phyloP scores from a whole-genome alignment of 2,113 vertebrate genomes.

The Nothocercus julius region DNA sequence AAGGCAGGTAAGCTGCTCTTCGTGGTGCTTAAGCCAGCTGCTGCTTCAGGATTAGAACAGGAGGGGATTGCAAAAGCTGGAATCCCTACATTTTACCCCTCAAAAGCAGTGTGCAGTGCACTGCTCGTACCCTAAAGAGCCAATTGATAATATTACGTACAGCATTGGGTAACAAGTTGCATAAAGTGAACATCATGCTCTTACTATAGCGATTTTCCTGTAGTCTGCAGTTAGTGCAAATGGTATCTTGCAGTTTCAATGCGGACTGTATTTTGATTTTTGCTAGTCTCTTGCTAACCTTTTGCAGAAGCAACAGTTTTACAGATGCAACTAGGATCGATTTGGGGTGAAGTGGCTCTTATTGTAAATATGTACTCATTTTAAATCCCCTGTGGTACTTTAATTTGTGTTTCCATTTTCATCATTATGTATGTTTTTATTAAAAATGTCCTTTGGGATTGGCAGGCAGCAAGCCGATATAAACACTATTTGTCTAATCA shows the following conservation, averaged over 20 bases:
- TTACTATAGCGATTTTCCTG: constrained; percentile 29
- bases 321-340: constrained; percentile 78
- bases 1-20: constrained; percentile 43
- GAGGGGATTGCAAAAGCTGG: constrained; percentile 17
- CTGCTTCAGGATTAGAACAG: constrained; percentile 54
- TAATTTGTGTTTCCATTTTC: constrained; percentile 88
- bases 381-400: constrained; percentile 89
- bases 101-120: not conserved
- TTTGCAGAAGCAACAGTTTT: constrained; percentile 64
- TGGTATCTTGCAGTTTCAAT: constrained; percentile 9
- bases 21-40: constrained; percentile 20
- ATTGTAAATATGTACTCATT: constrained; percentile 94
- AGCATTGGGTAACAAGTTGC: not conserved
- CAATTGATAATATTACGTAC: not conserved
- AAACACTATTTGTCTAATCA: constrained; percentile 73
- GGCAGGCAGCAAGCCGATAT: constrained; percentile 69
- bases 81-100: not conserved
- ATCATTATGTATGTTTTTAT: constrained; percentile 89
- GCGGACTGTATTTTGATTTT: constrained; percentile 56
- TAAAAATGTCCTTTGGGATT: constrained; percentile 78
- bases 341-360: constrained; percentile 80
- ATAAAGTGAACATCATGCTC: not conserved
- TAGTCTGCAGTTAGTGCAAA: constrained; percentile 58
- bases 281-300: constrained; percentile 62
- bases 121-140: constrained; percentile 31